Conservation (phyloP, 2,113 vertebrate species). For the Crotophaga sulcirostris region DNA sequence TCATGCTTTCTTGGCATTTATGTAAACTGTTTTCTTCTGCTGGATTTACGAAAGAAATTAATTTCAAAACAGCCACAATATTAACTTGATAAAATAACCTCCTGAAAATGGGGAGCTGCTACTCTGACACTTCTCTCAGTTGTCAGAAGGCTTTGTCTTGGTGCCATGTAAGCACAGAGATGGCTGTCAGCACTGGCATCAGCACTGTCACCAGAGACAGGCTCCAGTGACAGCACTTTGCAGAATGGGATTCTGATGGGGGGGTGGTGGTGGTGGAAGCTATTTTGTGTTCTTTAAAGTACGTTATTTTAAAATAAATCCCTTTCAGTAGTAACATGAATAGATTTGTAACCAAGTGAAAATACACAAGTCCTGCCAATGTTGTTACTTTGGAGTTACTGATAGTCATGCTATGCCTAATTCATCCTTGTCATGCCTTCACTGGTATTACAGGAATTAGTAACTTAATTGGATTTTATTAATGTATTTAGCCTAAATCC, state of each 20-base stretch:
- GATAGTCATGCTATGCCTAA: not conserved
- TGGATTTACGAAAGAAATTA: not conserved
- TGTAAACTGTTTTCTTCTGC: not conserved
- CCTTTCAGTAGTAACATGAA: not conserved
- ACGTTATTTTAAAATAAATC: not conserved
- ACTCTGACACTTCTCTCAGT: not conserved
- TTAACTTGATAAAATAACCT: not conserved
- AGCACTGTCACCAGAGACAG: not conserved
- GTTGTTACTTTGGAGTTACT: not conserved
- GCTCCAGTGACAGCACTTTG: not conserved
- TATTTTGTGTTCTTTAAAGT: not conserved
- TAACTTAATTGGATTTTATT: not conserved
- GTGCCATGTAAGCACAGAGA: not conserved
- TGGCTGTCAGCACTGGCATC: not conserved
- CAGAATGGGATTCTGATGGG: not conserved
- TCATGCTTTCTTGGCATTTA: not conserved
- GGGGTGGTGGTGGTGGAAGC: accelerated
- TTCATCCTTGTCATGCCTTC: not conserved
- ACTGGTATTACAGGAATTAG: not conserved
- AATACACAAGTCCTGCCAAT: not conserved
- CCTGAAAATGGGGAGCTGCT: not conserved
- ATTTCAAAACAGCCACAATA: not conserved
- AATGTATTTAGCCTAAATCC: not conserved
- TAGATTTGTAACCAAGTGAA: not conserved
- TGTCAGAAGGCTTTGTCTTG: not conserved